Base-by-base conservation (phyloP, 2,113 vertebrate species). In the Sylvia atricapilla region DNA sequence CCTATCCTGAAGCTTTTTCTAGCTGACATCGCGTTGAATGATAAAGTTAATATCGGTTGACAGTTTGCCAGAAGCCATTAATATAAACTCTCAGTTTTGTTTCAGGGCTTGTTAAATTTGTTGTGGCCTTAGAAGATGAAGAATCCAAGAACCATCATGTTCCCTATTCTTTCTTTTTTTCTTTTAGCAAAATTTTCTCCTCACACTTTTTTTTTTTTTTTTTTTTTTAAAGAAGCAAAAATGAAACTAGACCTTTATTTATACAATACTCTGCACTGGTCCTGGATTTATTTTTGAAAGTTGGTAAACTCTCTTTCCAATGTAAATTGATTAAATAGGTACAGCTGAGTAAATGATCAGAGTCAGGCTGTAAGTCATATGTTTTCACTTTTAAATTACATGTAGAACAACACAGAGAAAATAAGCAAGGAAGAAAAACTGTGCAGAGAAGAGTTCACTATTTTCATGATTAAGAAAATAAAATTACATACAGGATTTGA, bases 261-360 rank as follows among this genome's bases (percentile, higher is more conserved):
- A 97, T 95, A 93, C 50, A 95, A 49, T 73, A 83, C 60, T 94
- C 85, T 83, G 47, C 68, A 68, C 55, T 95, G 89, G 93, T 95
- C 76, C 88, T 93, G 91, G 93, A 97, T 97, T 96, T 97, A 93
- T 95, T 97, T 98, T 97, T 96, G 72, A 96, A 97, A 97, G 94
- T 97, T 97, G 93, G 94, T 98, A 98, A 98, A 98, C 84, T 96
- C 63, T 95, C 79, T 66, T 96, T 97, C 77, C 72, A 96, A 96
- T 95, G 97, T 96, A 97, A 97, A 97, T 97, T 97, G 96, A 97
- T 96, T 97, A 98, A 98, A 96, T 96, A 96, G 90, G 69, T 97
- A 95, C 97, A 97, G 97, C 98, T 98, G 98, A 98, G 78, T 97
- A 97, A 97, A 97, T 96, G 94, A 84, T 88, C 43, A 49, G 77